A percentile compares a stretch with the other conserved stretches of the same genome.
Conservation (phyloP, 2,797 vertebrate species). For the Neosilurus hyrtlii region DNA sequence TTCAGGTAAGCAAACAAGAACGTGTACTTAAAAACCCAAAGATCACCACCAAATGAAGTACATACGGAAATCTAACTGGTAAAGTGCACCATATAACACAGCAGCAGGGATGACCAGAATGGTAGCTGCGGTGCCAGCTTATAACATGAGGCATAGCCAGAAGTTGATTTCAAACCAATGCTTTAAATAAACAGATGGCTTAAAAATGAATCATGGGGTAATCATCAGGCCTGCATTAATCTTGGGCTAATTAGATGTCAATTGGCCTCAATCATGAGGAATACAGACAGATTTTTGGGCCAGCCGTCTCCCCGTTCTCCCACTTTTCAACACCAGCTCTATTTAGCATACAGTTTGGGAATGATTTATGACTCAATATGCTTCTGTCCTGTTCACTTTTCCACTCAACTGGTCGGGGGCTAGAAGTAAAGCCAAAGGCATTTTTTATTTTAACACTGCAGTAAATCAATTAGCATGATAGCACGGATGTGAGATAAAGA, state of each 20-base stretch:
- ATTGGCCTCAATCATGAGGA: constrained; percentile 3
- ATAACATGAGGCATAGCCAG: not conserved
- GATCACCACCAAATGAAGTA: not conserved
- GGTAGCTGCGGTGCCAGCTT: not conserved
- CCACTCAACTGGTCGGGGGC: constrained; percentile 27
- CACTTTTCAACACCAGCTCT: not conserved
- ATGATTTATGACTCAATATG: constrained; percentile 47
- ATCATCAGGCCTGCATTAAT: constrained; percentile 19
- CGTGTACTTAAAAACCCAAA: not conserved
- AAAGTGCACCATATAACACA: not conserved
- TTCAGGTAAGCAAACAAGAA: not conserved
- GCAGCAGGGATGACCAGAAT: not conserved
- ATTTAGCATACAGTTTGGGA: constrained; percentile 16
- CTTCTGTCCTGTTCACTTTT: constrained; percentile 38
- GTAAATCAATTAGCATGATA: constrained; percentile 20
- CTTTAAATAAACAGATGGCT: constrained; percentile 26
- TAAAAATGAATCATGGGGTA: constrained; percentile 23
- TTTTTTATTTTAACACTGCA: constrained; percentile 17
- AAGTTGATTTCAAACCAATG: constrained; percentile 30
- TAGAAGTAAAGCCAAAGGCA: constrained; percentile 9
- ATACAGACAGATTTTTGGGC: constrained; percentile 1
- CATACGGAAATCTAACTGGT: not conserved
- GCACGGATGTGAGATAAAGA: not conserved
- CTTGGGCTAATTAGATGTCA: constrained; percentile 1
- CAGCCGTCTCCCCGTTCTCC: not conserved